phyloP scores from a whole-genome alignment of 2,888 invertebrate genomes.

The Alcis repandata region DNA sequence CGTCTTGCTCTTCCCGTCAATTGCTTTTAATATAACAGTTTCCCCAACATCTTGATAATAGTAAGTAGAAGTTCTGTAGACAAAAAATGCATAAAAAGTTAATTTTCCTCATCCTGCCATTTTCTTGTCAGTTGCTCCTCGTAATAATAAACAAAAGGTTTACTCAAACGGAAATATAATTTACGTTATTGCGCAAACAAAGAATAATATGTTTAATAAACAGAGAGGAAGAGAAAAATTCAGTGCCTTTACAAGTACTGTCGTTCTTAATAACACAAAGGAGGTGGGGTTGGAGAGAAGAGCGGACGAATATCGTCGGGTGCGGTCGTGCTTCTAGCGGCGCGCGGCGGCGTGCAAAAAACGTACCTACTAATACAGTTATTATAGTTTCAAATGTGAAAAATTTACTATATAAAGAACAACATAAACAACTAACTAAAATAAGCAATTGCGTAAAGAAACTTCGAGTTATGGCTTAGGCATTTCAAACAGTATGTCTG shows the following conservation, averaged over 20 bases:
- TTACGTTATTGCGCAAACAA: constrained; percentile 32
- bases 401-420: too few relatives aligned
- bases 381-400: too few relatives aligned
- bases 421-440: too few relatives aligned
- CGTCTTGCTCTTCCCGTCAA: not conserved
- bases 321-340: constrained; percentile 20
- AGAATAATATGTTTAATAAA: constrained; percentile 35
- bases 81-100: not conserved
- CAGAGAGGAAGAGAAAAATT: constrained; percentile 30
- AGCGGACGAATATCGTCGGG: constrained; percentile 32
- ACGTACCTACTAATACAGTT: not conserved
- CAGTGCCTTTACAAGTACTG: constrained; percentile 38
- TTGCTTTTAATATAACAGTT: too few relatives aligned
- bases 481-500: too few relatives aligned
- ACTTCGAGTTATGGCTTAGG: too few relatives aligned
- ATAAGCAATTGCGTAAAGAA: too few relatives aligned
- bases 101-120: constrained; percentile 15
- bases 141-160: constrained; percentile 30
- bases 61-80: too few relatives aligned
- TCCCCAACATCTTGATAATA: too few relatives aligned
- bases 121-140: constrained; percentile 9
- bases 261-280: constrained; percentile 41
- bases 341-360: too few relatives aligned
- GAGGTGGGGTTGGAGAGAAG: constrained; percentile 36
- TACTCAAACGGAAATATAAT: constrained; percentile 30